These are phyloP conservation scores for Nothoprocta pentlandii DNA, from an alignment of 2,113 vertebrate genomes.

Conservation along the genomic window DNA sequence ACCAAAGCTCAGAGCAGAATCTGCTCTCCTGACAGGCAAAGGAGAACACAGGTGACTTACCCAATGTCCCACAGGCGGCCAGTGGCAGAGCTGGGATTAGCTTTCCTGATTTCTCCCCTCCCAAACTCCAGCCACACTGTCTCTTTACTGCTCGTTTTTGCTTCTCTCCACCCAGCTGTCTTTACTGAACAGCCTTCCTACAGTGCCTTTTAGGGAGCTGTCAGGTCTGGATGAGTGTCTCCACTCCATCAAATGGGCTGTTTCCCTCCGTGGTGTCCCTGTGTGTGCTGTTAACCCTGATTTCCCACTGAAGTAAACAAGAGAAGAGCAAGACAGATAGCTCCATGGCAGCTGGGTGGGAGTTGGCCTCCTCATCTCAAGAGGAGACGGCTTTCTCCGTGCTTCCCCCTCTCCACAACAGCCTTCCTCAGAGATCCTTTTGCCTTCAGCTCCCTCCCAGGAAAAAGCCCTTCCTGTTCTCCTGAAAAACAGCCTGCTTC, in stretches of 20 bases:
- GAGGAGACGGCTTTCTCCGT: not conserved
- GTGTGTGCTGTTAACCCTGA: slow-evolving; percentile 39
- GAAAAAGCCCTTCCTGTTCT: not conserved
- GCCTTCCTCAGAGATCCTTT: not conserved
- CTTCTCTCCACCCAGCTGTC: slow-evolving; percentile 9
- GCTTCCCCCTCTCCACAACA: not conserved
- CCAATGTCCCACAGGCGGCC: not conserved
- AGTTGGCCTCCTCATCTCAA: not conserved
- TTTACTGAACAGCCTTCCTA: slow-evolving; percentile 27
- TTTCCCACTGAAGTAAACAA: slow-evolving; percentile 36
- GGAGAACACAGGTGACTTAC: not conserved
- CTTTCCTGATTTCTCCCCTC: not conserved
- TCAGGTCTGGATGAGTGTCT: slow-evolving; percentile 55
- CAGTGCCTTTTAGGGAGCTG: slow-evolving; percentile 38
- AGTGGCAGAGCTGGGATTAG: not conserved
- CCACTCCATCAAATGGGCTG: slow-evolving; percentile 21
- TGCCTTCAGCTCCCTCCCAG: not conserved
- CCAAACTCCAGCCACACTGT: not conserved
- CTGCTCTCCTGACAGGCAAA: not conserved
- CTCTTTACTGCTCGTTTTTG: not conserved
- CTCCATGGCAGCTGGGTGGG: not conserved
- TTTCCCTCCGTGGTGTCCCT: not conserved
- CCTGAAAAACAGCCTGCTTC: not conserved
- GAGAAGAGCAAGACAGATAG: slow-evolving; percentile 1
- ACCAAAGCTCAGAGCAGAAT: accelerated